A percentile compares a stretch with the other conserved stretches of the same genome.
Conservation (phyloP, 2,797 vertebrate genomes). For the Phalloptychus januarius region DNA sequence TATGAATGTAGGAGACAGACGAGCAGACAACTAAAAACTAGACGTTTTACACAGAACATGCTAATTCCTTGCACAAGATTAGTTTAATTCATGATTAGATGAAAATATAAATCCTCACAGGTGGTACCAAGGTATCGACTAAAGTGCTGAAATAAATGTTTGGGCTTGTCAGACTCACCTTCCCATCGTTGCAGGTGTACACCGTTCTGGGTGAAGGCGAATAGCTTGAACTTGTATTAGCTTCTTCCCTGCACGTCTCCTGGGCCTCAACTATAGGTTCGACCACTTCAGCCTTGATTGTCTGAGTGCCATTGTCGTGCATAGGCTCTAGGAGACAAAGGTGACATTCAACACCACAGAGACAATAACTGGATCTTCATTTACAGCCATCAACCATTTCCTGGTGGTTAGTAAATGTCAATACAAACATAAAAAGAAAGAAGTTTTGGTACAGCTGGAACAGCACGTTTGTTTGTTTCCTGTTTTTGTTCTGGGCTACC, state of each 20-base stretch:
- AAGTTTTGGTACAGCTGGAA: slow-evolving; percentile 10
- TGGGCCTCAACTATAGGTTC: slow-evolving; percentile 83
- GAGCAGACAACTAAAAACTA: neutral
- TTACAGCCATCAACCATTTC: neutral
- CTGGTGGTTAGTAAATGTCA: neutral
- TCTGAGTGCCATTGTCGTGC: slow-evolving; percentile 88
- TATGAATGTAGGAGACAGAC: too few species aligned
- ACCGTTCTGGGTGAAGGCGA: slow-evolving; percentile 84
- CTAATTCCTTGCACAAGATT: neutral
- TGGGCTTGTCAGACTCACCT: slow-evolving; percentile 66
- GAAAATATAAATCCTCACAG: neutral
- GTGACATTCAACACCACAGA: slow-evolving; percentile 6
- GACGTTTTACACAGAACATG: neutral
- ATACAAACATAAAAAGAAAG: neutral
- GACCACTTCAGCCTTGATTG: slow-evolving; percentile 86
- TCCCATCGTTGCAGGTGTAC: slow-evolving; percentile 86
- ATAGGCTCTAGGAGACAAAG: slow-evolving; percentile 70
- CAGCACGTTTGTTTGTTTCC: slow-evolving; percentile 18
- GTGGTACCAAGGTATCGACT: neutral
- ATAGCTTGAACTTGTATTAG: slow-evolving; percentile 87
- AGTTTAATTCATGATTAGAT: neutral
- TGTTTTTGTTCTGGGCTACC: slow-evolving; percentile 42
- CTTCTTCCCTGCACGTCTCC: slow-evolving; percentile 84
- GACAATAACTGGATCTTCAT: slow-evolving; percentile 1
- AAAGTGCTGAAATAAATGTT: neutral